Conservation (phyloP, 30 jellyfish, hydroid and myxozoan genomes). For the Pelagia noctiluca region DNA sequence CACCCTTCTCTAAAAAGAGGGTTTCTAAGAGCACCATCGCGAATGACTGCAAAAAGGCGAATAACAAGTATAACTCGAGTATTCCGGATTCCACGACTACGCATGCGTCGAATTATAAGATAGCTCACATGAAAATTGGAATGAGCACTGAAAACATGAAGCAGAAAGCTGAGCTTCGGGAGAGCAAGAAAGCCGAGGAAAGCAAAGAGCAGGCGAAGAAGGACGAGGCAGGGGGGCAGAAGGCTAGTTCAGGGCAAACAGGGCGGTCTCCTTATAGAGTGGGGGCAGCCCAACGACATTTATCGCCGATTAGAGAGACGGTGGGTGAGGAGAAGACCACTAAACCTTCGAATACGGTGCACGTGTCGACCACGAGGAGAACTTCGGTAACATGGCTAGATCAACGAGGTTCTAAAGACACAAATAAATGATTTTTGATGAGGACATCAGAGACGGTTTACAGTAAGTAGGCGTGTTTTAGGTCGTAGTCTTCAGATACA, state of each 20-base stretch:
- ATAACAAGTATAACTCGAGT: not conserved
- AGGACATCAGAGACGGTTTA: too few relatives aligned
- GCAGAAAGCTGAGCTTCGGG: conserved; percentile 24
- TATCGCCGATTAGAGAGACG: conserved; percentile 80
- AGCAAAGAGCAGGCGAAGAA: conserved; percentile 41
- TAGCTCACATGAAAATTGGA: conserved; percentile 87
- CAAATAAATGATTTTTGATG: too few relatives aligned
- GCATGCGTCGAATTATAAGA: conserved; percentile 65
- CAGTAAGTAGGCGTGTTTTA: too few relatives aligned
- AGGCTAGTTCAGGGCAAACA: not conserved
- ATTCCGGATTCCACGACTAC: conserved; percentile 24
- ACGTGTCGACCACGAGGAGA: conserved; percentile 49
- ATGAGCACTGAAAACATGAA: conserved; percentile 37
- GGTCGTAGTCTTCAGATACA: too few relatives aligned
- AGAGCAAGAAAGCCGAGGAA: conserved; percentile 18
- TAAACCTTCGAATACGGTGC: conserved; percentile 35
- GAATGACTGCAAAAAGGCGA: conserved; percentile 28
- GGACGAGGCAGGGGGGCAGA: conserved; percentile 25
- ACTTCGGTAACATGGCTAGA: conserved; percentile 74
- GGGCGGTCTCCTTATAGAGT: conserved; percentile 74
- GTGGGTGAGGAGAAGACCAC: conserved; percentile 58
- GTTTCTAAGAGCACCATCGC: conserved; percentile 78
- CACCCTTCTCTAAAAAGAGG: conserved; percentile 90
- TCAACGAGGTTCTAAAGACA: conserved; percentile 33
- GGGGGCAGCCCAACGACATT: conserved; percentile 65